phyloP scores from a whole-genome alignment of 2,888 invertebrate species.

The Ypsolopha scabrella region DNA sequence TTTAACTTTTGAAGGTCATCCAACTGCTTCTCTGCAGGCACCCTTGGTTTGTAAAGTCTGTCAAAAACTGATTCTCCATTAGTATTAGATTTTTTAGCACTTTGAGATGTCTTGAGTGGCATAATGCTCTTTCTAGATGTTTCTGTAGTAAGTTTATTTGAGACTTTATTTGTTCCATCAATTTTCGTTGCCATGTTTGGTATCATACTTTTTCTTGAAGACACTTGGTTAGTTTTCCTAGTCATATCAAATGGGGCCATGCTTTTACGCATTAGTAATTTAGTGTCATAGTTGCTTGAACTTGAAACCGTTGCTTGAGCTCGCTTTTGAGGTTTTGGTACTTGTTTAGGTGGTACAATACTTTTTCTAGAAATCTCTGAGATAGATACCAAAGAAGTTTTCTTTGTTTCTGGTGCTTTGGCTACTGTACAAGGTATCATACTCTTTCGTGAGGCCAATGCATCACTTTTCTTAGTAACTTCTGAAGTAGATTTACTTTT shows the following conservation, averaged over 20 bases:
- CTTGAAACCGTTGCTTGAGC: too few relatives aligned
- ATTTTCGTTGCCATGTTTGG: constrained; percentile 10
- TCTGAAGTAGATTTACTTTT: too few relatives aligned
- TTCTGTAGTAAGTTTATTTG: neutral
- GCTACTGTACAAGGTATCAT: too few relatives aligned
- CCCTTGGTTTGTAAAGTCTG: constrained; percentile 47
- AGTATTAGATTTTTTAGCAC: constrained; percentile 6
- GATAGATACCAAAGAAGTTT: too few relatives aligned
- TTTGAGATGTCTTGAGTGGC: neutral
- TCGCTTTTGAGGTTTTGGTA: too few relatives aligned
- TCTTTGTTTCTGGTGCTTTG: too few relatives aligned
- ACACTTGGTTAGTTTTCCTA: neutral
- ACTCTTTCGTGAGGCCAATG: too few relatives aligned
- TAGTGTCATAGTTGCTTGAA: too few relatives aligned
- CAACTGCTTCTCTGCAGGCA: constrained; percentile 11
- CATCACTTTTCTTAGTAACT: too few relatives aligned
- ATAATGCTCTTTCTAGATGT: neutral
- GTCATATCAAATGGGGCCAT: neutral
- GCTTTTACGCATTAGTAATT: neutral
- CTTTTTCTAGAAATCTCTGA: too few relatives aligned
- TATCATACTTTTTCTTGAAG: constrained; percentile 22
- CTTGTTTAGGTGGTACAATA: too few relatives aligned
- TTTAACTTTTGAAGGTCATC: constrained; percentile 28
- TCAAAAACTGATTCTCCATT: constrained; percentile 45
- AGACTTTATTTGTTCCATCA: neutral